Evolutionary conservation across 2,888 invertebrate genomes (phyloP), one percentile per base, ranked within the genome.

Genomic region (Andrena camellia): DNA sequence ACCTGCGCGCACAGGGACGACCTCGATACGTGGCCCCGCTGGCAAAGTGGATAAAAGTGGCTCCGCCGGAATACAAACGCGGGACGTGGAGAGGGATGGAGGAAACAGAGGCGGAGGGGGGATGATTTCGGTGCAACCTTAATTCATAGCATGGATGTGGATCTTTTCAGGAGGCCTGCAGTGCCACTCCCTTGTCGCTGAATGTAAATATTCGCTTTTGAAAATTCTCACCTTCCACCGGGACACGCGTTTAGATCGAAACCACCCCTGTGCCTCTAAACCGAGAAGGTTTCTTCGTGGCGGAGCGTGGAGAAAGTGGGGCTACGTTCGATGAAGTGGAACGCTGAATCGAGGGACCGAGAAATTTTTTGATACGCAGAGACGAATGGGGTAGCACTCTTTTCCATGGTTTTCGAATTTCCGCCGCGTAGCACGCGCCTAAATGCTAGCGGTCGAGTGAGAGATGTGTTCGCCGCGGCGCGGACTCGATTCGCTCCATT

Each of bases 21-120:
- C 20, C 63, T 20, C 33, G 63, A 69, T 69, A 74, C 69, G 72
- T 68, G 72, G 63, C 33, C 42, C 64, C 13, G 23, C 54, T 8
- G 29, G 63, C 74, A 68, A 73, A 74, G 48, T 72, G 69, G 82
- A 82, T 79, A 75, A 79, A 82, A 79, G 62, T 70, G 69, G 74
- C 50, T 20, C 48, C 62, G 42, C 10, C 33, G 35, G 48, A 70
- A 74, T 78, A 78, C 66, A 66, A 78, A 78, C 60, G 66, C 66
- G 57, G 23, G 2, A 20, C 57, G 10, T 20, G 26, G 26, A 8
- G 23, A 8, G 23, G 57, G 26, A 10, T 10, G 23, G 42, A 1
- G 57, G 57, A 57, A 10, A 23, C 20, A 23, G 57, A 4, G 20
- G 57, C 10, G 1, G 57, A 23, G 23, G 23, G 57, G 57, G 57